phyloP scores from a whole-genome alignment of 2,113 vertebrate genomes.

The Xenopus tropicalis region DNA sequence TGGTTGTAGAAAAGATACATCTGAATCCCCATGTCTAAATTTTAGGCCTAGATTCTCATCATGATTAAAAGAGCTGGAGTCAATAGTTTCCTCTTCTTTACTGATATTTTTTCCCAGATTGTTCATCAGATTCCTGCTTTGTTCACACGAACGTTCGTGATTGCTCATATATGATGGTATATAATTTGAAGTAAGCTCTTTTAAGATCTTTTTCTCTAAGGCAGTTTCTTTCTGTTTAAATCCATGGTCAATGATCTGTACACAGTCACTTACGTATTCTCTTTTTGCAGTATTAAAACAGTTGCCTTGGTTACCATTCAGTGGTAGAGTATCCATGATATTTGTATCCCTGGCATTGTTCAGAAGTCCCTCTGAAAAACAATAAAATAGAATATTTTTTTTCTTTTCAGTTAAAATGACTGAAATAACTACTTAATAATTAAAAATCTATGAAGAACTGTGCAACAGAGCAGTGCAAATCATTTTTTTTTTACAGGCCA shows the following conservation, averaged over 20 bases:
- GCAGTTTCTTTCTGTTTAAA: slow-evolving; percentile 92
- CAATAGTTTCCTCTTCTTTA: slow-evolving; percentile 82
- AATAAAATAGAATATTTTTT: slow-evolving; percentile 52
- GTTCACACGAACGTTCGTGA: slow-evolving; percentile 85
- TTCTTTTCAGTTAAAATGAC: no score
- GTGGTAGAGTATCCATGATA: slow-evolving; percentile 99
- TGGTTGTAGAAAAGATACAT: slow-evolving; percentile 83
- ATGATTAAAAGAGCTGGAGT: slow-evolving; percentile 78
- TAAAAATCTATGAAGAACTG: no score
- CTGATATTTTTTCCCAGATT: slow-evolving; percentile 90
- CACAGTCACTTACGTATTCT: slow-evolving; percentile 97
- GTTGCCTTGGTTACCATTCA: slow-evolving; percentile 99
- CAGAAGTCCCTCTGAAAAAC: slow-evolving; percentile 98
- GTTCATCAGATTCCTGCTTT: slow-evolving; percentile 92
- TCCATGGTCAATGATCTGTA: slow-evolving; percentile 94
- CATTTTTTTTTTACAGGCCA: no score
- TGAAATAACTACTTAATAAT: no score
- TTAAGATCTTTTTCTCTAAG: slow-evolving; percentile 97
- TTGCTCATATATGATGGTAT: slow-evolving; percentile 97
- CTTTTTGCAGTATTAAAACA: slow-evolving; percentile 94
- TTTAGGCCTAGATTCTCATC: slow-evolving; percentile 90
- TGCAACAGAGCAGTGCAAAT: no score
- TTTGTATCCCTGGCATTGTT: slow-evolving; percentile 99
- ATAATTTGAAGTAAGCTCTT: slow-evolving; percentile 97
- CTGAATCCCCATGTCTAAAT: slow-evolving; percentile 89